Base-by-base conservation (phyloP, 2,797 vertebrate genomes). In the Halcyon chelicuti region DNA sequence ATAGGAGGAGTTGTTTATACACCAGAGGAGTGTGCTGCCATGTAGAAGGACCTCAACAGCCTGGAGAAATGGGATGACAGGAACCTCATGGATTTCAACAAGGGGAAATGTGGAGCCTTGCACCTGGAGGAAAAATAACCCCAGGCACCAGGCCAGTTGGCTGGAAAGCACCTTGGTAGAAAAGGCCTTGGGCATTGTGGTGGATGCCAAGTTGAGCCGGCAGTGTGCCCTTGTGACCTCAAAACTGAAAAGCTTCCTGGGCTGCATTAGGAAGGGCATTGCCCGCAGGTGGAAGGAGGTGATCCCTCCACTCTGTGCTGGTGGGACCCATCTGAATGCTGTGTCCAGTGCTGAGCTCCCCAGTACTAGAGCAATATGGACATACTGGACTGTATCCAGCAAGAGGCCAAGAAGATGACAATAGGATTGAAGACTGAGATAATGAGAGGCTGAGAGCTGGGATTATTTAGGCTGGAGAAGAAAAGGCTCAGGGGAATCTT, bases 331-430 rank as follows among this genome's bases (percentile, higher is more conserved):
- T 25, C 42, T 16, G 65, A 20, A 29, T 10, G 20, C 22, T 1
- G 3, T 14, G 12, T 31, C n/a, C 10, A 7, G 5, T 21, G 33
- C 51, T 66, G 71, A 65, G 47, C n/a, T 66, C 11, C 37, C 29
- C 52, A 20, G 35, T 5, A 17, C 0, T 1, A 44, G 51, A 71
- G n/a, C n/a, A 15, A 16, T 1, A 2, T 12, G 39, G 55, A 20
- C 13, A 4, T 17, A 7, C 21, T 33, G 14, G 19, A n/a, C 3
- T 1, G 4, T 26, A 28, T n/a, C 31, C 62, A 92, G 40, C 22
- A 77, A 25, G 33, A 62, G 15, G 20, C 22, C 21, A 20, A 21
- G 44, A 55, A 78, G 33, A 29, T 21, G 15, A 14, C 42, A 28
- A 29, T 5, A 17, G 31, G 37, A 60, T 15, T 35, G 44, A 71